Conservation (phyloP, 1,140 invertebrate genomes). For the Triops cancriformis region DNA sequence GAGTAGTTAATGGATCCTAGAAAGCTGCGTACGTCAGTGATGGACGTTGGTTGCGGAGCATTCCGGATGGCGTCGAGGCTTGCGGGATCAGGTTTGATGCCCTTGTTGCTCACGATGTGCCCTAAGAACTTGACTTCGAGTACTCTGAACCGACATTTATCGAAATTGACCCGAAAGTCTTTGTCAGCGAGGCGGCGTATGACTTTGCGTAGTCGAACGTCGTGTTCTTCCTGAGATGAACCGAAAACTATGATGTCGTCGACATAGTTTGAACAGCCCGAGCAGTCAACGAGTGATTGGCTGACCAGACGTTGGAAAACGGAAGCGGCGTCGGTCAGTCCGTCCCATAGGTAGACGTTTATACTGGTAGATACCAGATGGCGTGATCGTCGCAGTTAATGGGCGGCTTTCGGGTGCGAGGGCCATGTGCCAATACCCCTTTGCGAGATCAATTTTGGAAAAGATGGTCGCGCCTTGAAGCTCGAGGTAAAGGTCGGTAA, state of each 20-base stretch:
- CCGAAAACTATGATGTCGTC: slow-evolving; percentile 35
- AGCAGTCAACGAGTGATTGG: neutral
- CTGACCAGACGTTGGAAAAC: neutral
- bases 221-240: slow-evolving; percentile 30
- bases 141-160: slow-evolving; percentile 38
- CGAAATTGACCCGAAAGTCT: slow-evolving; percentile 35
- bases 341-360: neutral
- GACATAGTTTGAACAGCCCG: neutral
- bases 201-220: slow-evolving; percentile 31
- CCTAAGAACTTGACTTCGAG: slow-evolving; percentile 34
- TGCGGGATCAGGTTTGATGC: slow-evolving; percentile 34
- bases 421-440: slow-evolving; percentile 8
- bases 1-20: too few relatives aligned
- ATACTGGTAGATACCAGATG: too few relatives aligned
- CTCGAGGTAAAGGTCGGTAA: neutral
- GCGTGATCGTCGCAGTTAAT: neutral
- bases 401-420: neutral
- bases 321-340: neutral
- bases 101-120: too few relatives aligned
- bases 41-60: slow-evolving; percentile 31
- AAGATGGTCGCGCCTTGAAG: neutral
- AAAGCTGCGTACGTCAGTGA: neutral
- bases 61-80: slow-evolving; percentile 40
- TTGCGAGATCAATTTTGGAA: slow-evolving; percentile 1
- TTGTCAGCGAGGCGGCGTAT: slow-evolving; percentile 30